Conservation (phyloP, 2,888 invertebrate genomes). For the Neoitamus cyanurus region DNA sequence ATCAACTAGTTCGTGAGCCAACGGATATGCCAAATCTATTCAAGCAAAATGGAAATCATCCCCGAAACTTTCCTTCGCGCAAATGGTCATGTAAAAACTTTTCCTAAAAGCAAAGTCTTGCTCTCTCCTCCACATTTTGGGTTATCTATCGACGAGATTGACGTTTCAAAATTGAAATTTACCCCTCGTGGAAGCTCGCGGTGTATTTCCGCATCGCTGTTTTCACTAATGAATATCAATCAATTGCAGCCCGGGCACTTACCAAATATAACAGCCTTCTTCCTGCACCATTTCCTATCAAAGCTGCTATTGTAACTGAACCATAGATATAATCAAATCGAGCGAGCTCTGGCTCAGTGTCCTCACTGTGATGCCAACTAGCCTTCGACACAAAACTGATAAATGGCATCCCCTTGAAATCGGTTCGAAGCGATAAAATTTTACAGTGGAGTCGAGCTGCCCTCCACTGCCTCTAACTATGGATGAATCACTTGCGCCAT, state of each 20-base stretch:
- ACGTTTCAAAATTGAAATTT: background rate
- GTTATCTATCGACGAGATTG: background rate
- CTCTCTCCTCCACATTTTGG: background rate
- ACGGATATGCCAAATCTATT: background rate
- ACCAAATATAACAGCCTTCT: conserved; percentile 28
- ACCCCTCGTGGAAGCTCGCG: background rate
- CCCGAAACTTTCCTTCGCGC: background rate
- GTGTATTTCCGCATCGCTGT: conserved; percentile 15
- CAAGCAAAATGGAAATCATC: background rate
- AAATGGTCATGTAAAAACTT: background rate
- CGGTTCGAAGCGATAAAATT: conserved; percentile 11
- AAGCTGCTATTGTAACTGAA: conserved; percentile 12
- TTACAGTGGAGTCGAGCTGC: background rate
- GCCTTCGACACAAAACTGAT: conserved; percentile 42
- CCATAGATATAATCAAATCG: conserved; percentile 26
- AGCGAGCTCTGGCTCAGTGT: conserved; percentile 15
- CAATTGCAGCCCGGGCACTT: conserved; percentile 16
- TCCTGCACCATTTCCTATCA: conserved; percentile 17
- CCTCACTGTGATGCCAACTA: conserved; percentile 1
- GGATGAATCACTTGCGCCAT: conserved; percentile 29
- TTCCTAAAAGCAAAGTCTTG: background rate
- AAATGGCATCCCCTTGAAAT: conserved; percentile 18
- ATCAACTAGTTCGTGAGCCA: background rate
- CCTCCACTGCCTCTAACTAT: background rate
- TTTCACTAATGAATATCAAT: conserved; percentile 38